Evolutionary conservation across 2,888 invertebrate species (phyloP).

Genomic region (Eupithecia dodoneata): DNA sequence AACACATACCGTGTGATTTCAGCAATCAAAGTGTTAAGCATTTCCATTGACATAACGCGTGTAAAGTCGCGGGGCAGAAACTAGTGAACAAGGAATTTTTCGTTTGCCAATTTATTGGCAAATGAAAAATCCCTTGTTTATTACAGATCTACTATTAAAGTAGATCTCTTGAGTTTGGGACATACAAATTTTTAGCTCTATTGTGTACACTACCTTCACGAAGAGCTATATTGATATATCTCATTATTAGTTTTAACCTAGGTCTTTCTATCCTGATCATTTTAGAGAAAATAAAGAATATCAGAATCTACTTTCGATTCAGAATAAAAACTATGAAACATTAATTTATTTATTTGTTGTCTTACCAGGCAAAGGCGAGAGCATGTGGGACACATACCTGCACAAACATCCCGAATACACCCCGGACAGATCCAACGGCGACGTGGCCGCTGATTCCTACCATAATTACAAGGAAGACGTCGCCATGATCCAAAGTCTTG

Average conservation of each 20-base stretch:
- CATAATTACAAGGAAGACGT: slow-evolving; percentile 86
- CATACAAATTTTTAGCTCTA: no score
- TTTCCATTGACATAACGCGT: no score
- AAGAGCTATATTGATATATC: not conserved
- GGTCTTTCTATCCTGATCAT: not conserved
- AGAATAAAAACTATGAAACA: not conserved
- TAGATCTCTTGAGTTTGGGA: not conserved
- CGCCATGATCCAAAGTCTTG: slow-evolving; percentile 82
- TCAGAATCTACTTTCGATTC: not conserved
- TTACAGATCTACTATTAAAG: not conserved
- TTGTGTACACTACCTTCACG: not conserved
- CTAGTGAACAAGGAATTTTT: no score
- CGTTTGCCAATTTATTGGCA: not conserved
- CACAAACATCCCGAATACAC: slow-evolving; percentile 82
- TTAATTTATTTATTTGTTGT: no score
- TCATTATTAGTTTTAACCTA: not conserved
- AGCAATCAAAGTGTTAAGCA: no score
- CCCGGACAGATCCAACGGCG: slow-evolving; percentile 83
- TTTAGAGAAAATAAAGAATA: not conserved
- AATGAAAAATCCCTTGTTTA: no score
- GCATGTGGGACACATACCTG: slow-evolving; percentile 85
- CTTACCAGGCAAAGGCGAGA: slow-evolving; percentile 85
- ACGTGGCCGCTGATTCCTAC: slow-evolving; percentile 88
- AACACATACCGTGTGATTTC: no score
- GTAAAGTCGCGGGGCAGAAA: no score